Evolutionary conservation across 1,140 invertebrate species (phyloP).

Genomic region (Brachionus calyciflorus): DNA sequence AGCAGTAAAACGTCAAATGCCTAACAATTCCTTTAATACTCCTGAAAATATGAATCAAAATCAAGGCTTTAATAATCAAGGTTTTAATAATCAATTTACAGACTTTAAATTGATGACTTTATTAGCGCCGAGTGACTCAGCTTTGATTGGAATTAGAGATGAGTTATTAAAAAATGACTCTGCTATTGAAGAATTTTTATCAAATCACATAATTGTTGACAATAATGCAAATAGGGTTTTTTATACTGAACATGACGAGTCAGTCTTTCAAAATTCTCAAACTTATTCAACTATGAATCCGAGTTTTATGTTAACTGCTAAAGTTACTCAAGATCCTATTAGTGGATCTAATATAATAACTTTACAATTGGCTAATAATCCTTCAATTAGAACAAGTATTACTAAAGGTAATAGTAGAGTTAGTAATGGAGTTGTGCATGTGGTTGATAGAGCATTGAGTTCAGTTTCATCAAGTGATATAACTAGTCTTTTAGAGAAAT

Average conservation of each 20-base stretch:
- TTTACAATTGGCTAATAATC: background rate
- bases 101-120: conserved; percentile 17
- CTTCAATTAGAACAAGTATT: background rate
- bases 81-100: background rate
- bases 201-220: conserved; percentile 32
- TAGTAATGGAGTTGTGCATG: conserved; percentile 36
- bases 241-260: conserved; percentile 21
- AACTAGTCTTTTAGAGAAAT: background rate
- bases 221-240: conserved; percentile 20
- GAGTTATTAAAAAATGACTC: background rate
- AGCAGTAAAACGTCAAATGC: background rate
- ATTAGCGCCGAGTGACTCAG: conserved; percentile 4
- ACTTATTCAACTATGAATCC: conserved; percentile 37
- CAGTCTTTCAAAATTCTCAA: conserved; percentile 3
- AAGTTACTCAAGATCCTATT: background rate
- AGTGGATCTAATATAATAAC: background rate
- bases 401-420: conserved; percentile 32
- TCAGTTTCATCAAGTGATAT: background rate
- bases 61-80: background rate
- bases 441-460: conserved; percentile 16
- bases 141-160: conserved; percentile 26
- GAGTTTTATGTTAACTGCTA: background rate
- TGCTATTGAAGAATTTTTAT: conserved; percentile 24
- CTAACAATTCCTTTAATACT: background rate
- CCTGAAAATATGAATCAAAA: background rate